Evolutionary conservation across 2,888 invertebrate genomes (phyloP).

Genomic region (Mamestra brassicae): DNA sequence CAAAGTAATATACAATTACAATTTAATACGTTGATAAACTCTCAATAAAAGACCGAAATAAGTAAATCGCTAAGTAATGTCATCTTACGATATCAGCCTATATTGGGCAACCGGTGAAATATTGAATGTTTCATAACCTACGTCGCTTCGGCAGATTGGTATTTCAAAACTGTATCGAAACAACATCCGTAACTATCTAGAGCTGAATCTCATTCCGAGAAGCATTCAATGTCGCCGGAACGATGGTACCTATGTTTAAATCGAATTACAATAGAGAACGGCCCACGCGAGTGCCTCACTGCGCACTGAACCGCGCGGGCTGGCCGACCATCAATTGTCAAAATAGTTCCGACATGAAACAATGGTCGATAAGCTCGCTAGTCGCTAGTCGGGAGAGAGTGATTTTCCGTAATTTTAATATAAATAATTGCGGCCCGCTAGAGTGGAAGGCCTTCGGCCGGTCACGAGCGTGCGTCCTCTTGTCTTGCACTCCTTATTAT

Average conservation of each 20-base stretch:
- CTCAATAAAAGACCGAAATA: slow-evolving; percentile 60
- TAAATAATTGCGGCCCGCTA: slow-evolving; percentile 81
- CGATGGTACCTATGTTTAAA: slow-evolving; percentile 80
- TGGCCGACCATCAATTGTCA: slow-evolving; percentile 77
- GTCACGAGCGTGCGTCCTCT: slow-evolving; percentile 81
- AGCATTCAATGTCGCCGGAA: slow-evolving; percentile 84
- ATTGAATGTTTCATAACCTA: slow-evolving; percentile 73
- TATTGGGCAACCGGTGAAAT: slow-evolving; percentile 70
- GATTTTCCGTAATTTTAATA: slow-evolving; percentile 84
- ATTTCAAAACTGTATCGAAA: slow-evolving; percentile 83
- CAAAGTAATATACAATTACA: slow-evolving; percentile 56
- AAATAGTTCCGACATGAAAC: slow-evolving; percentile 79
- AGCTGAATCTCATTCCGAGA: slow-evolving; percentile 82
- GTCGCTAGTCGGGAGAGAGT: slow-evolving; percentile 76
- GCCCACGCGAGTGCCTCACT: slow-evolving; percentile 78
- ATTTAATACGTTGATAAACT: slow-evolving; percentile 55
- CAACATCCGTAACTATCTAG: slow-evolving; percentile 76
- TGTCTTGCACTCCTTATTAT: slow-evolving; percentile 71
- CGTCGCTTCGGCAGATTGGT: slow-evolving; percentile 74
- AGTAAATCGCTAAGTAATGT: slow-evolving; percentile 65
- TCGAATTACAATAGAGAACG: slow-evolving; percentile 82
- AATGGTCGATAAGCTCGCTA: slow-evolving; percentile 76
- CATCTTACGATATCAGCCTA: slow-evolving; percentile 63
- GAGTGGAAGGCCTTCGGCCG: slow-evolving; percentile 79
- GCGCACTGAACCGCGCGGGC: slow-evolving; percentile 71